Evolutionary conservation across 2,888 invertebrate genomes (phyloP), one percentile per base, ranked within the genome.

Genomic region (Dendrolimus houi): DNA sequence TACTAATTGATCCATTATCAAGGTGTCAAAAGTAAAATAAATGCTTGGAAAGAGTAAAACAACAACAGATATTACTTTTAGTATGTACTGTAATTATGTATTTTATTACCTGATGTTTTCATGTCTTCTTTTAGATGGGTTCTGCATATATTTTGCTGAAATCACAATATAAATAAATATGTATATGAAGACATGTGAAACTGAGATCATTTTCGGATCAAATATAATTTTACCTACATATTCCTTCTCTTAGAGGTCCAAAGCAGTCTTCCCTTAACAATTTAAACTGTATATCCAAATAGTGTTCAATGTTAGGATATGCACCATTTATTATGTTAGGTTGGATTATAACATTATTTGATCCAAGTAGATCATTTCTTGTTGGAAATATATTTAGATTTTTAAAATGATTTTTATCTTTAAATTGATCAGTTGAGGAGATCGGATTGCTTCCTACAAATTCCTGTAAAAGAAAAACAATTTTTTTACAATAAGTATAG

Each of bases 241-340:
- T 91, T 60, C 94, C 95, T 70, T 94, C 92, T 52, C 95, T 83
- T 40, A 97, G 75, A 0, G 97, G 95, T 14, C 92, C 89, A 47
- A 96, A 91, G 72, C 95, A 96, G 79, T 97, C 97, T 84, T 97
- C 96, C 47, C 96, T 84, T 55, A 97, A 74, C 52, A 97, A 84
- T 52, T 94, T 92, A 71, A 96, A 96, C 66, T 96, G 96, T n/a
- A 94, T 86, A 67, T 95, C 95, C 40, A 97, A 83, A 74, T 97
- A 97, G 69, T 96, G 93, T 54, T 94, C 91, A 9, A 94, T 87
- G 70, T 89, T 89, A 1, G 85, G 72, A 74, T 95, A 96, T 0
- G 91, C 85, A 13, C 95, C 95, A 54, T 92, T 78, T 0, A 92
- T 77, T 57, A 93, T 92, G 70, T 94, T 94, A 0, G 92, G 91